phyloP scores from a whole-genome alignment of 1,140 invertebrate genomes.

The Brachystomella parvula region DNA sequence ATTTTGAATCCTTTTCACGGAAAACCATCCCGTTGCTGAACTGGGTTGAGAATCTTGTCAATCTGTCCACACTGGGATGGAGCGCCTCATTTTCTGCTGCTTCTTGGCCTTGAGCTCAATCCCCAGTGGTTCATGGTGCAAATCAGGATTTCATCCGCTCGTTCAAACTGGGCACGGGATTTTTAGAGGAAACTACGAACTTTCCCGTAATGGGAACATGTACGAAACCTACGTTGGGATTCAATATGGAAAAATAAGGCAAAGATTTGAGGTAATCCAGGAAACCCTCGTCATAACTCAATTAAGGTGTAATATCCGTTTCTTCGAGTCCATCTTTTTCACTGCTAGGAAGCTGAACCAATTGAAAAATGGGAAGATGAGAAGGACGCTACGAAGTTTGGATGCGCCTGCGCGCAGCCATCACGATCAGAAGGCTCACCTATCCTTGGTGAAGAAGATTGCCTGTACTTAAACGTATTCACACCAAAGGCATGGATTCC shows the following conservation, averaged over 20 bases:
- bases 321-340: background rate
- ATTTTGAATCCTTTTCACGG: background rate
- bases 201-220: background rate
- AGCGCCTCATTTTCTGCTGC: background rate
- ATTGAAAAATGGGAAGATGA: background rate
- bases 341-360: background rate
- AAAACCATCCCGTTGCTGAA: background rate
- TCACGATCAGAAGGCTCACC: too few relatives aligned
- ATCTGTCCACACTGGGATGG: background rate
- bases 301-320: background rate
- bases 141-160: background rate
- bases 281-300: background rate
- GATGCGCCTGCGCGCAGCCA: background rate
- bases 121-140: background rate
- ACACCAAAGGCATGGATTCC: background rate
- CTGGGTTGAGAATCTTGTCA: background rate
- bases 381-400: background rate
- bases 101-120: background rate
- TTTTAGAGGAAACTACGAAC: background rate
- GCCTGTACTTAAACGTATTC: background rate
- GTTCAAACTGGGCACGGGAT: background rate
- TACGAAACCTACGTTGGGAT: background rate
- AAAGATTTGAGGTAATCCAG: conserved; percentile 1
- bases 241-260: background rate
- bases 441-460: background rate